phyloP scores from a whole-genome alignment of 2,113 vertebrate genomes.

The Pholis gunnellus region DNA sequence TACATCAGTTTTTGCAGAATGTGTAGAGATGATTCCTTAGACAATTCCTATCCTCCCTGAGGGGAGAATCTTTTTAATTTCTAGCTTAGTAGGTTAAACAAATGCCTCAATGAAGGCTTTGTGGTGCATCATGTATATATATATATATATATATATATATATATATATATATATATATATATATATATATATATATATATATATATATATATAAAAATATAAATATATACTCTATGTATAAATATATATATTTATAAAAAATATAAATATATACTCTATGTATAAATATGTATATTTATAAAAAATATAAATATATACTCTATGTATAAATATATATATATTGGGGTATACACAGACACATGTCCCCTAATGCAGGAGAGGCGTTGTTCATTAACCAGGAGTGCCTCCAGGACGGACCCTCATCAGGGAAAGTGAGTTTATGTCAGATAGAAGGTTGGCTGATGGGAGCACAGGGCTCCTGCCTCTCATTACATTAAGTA shows the following conservation, averaged over 20 bases:
- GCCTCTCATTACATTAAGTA: slow-evolving; percentile 80
- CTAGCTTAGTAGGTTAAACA: slow-evolving; percentile 37
- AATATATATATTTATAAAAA: slow-evolving; percentile 28
- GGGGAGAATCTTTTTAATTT: slow-evolving; percentile 31
- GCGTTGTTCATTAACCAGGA: slow-evolving; percentile 77
- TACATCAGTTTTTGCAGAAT: slow-evolving; percentile 41
- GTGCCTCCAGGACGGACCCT: slow-evolving; percentile 70
- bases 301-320: not conserved
- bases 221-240: no score
- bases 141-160: slow-evolving; percentile 13
- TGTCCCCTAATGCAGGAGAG: slow-evolving; percentile 67
- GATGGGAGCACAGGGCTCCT: slow-evolving; percentile 58
- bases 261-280: no score
- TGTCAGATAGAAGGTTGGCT: slow-evolving; percentile 72
- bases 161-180: not conserved
- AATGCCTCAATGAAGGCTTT: slow-evolving; percentile 20
- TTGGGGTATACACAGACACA: slow-evolving; percentile 24
- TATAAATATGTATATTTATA: not conserved
- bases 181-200: slow-evolving; percentile 4
- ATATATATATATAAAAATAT: no score
- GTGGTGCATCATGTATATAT: slow-evolving; percentile 18
- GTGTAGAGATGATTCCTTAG: slow-evolving; percentile 32
- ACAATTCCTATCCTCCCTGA: slow-evolving; percentile 18
- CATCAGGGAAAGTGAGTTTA: slow-evolving; percentile 81
- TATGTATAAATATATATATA: slow-evolving; percentile 2